Conservation (phyloP, 2,888 invertebrate species). For the Sphaeridia pumilis region DNA sequence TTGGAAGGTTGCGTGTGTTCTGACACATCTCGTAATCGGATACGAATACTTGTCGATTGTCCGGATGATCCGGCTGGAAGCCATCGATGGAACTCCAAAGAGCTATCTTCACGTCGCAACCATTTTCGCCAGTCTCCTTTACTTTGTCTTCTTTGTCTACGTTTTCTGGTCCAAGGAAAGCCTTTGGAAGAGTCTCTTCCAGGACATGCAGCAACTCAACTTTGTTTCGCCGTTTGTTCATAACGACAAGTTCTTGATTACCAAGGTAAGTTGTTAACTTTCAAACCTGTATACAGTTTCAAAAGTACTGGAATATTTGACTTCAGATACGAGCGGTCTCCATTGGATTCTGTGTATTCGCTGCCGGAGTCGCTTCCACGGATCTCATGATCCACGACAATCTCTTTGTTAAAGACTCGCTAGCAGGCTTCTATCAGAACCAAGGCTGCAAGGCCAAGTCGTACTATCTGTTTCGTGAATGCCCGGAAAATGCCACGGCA, state of each 20-base stretch:
- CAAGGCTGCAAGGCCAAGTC: constrained; percentile 5
- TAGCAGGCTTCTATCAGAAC: not conserved
- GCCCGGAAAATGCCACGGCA: not conserved
- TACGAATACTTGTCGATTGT: constrained; percentile 8
- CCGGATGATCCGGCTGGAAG: not conserved
- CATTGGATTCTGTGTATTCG: constrained; percentile 6
- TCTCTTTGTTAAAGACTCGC: not conserved
- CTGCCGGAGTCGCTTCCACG: constrained; percentile 1
- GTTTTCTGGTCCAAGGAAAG: constrained; percentile 4
- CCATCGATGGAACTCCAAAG: constrained; percentile 9
- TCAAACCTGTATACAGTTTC: too few species aligned
- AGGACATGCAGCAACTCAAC: constrained; percentile 1
- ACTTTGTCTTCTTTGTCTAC: constrained; percentile 7
- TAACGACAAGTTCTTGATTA: not conserved
- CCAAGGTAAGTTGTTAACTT: not conserved
- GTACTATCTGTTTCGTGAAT: constrained; percentile 4
- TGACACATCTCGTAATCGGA: constrained; percentile 2
- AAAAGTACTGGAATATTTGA: not conserved
- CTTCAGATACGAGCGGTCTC: constrained; percentile 3
- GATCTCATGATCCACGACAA: constrained; percentile 10
- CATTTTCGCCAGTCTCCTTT: constrained; percentile 7
- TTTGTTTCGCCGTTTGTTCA: constrained; percentile 1
- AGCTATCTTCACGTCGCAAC: constrained; percentile 11
- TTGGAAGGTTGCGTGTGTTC: constrained; percentile 1
- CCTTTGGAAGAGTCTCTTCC: not conserved